Percentiles rank a stretch among this genome's conserved stretches.
Evolutionary conservation across 2,888 invertebrate species (phyloP).

Genomic region (Drosophila conformis): DNA sequence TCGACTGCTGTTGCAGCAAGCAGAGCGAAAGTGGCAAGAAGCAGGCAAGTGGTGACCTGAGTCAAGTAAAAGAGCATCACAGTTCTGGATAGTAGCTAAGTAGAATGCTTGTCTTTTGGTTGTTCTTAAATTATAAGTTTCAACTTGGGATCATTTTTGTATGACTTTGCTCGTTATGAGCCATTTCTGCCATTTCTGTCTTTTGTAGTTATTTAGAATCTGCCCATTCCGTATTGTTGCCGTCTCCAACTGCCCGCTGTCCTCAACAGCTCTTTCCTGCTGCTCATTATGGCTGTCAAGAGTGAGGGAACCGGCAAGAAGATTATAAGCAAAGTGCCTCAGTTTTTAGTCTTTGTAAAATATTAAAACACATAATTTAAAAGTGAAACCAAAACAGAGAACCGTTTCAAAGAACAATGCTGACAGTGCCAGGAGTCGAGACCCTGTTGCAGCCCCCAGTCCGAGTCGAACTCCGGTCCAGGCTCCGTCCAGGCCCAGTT

Average conservation of each 20-base stretch:
- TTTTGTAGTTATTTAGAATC: slow-evolving; percentile 34
- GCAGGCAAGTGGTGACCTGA: neutral
- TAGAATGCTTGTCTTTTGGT: neutral
- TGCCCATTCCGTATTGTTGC: slow-evolving; percentile 4
- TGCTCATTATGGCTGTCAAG: slow-evolving; percentile 58
- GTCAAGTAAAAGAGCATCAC: neutral
- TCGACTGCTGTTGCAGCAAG: neutral
- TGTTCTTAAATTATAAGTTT: slow-evolving; percentile 31
- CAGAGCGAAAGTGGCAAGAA: neutral
- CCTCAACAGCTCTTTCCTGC: slow-evolving; percentile 10
- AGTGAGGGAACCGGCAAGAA: slow-evolving; percentile 28
- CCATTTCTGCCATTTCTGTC: slow-evolving; percentile 22
- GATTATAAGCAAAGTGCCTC: slow-evolving; percentile 73
- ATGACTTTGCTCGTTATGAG: slow-evolving; percentile 37
- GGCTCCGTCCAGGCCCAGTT: slow-evolving; percentile 14
- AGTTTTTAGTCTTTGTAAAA: slow-evolving; percentile 76
- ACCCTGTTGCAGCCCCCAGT: slow-evolving; percentile 2
- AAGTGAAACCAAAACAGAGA: slow-evolving; percentile 38
- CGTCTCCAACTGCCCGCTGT: neutral
- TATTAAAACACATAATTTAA: slow-evolving; percentile 78
- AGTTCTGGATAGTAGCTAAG: slow-evolving; percentile 1
- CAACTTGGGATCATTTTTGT: slow-evolving; percentile 25
- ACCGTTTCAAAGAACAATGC: slow-evolving; percentile 47
- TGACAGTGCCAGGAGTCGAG: slow-evolving; percentile 34
- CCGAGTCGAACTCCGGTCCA: neutral